A percentile compares a stretch with the other conserved stretches of the same genome.
phyloP scores from a whole-genome alignment of 2,797 vertebrate genomes.

The Sebastes cheni region DNA sequence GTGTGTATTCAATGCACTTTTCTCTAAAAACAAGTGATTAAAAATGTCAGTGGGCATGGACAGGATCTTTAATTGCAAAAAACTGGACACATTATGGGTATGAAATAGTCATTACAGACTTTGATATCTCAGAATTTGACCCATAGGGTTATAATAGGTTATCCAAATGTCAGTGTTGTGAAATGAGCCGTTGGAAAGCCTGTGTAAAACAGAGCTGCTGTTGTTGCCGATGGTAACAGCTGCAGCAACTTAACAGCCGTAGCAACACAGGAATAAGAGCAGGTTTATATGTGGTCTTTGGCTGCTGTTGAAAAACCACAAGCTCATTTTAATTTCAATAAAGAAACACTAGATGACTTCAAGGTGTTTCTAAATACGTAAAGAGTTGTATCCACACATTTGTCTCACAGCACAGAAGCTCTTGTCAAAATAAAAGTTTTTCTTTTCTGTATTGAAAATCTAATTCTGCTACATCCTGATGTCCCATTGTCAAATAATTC shows the following conservation, averaged over 20 bases:
- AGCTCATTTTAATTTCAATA: slow-evolving; percentile 15
- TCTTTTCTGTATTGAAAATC: not conserved
- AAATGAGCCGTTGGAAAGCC: not conserved
- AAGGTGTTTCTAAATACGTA: not conserved
- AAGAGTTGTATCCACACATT: not conserved
- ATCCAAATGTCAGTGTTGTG: not conserved
- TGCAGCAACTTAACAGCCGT: slow-evolving; percentile 13
- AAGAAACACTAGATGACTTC: slow-evolving; percentile 10
- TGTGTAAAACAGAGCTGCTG: not conserved
- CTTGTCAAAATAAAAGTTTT: not conserved
- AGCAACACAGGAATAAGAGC: slow-evolving; percentile 6
- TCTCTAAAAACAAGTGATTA: not conserved
- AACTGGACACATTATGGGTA: not conserved
- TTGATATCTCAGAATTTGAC: not conserved
- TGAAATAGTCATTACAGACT: not conserved
- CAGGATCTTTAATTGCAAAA: not conserved
- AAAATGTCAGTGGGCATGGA: not conserved
- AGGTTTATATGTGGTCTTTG: not conserved
- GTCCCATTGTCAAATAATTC: not conserved
- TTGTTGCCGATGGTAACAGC: not conserved
- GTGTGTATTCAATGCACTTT: not conserved
- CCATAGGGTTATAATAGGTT: not conserved
- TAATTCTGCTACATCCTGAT: not conserved
- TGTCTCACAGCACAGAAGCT: not conserved
- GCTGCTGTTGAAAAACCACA: not conserved